Conservation (phyloP, 2,888 invertebrate species). For the Microplitis manilae region DNA sequence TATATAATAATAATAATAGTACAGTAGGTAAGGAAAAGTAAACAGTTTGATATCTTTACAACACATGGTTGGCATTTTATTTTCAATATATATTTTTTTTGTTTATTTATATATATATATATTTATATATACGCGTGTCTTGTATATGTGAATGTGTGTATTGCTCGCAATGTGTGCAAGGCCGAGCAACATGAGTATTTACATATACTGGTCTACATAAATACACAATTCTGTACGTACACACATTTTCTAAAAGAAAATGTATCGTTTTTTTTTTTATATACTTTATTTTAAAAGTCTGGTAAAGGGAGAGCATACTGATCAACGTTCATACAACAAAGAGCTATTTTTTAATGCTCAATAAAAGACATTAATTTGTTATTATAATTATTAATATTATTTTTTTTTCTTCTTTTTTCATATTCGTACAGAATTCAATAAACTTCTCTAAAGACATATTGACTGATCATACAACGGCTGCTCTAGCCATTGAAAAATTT, state of each 20-base stretch:
- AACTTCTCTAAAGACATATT: conserved; percentile 23
- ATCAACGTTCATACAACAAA: conserved; percentile 29
- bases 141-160: conserved; percentile 35
- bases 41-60: conserved; percentile 49
- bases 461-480: conserved; percentile 25
- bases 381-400: conserved; percentile 34
- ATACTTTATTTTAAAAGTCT: conserved; percentile 49
- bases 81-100: conserved; percentile 52
- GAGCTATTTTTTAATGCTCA: background rate
- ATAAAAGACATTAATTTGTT: conserved; percentile 26
- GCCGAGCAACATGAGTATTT: conserved; percentile 29
- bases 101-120: conserved; percentile 45
- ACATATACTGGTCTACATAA: conserved; percentile 43
- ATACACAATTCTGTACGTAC: conserved; percentile 28
- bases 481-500: conserved; percentile 6
- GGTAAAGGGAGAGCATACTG: conserved; percentile 36
- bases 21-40: conserved; percentile 14
- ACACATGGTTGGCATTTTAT: conserved; percentile 63
- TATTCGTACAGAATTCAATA: conserved; percentile 33
- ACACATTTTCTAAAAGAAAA: conserved; percentile 19
- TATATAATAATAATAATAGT: conserved; percentile 9
- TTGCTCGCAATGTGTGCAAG: conserved; percentile 27
- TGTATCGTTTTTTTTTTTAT: conserved; percentile 49
- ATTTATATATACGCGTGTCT: conserved; percentile 30
- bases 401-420: conserved; percentile 14